Conservation (phyloP, 2,888 invertebrate species). For the Phragmatobia fuliginosa region DNA sequence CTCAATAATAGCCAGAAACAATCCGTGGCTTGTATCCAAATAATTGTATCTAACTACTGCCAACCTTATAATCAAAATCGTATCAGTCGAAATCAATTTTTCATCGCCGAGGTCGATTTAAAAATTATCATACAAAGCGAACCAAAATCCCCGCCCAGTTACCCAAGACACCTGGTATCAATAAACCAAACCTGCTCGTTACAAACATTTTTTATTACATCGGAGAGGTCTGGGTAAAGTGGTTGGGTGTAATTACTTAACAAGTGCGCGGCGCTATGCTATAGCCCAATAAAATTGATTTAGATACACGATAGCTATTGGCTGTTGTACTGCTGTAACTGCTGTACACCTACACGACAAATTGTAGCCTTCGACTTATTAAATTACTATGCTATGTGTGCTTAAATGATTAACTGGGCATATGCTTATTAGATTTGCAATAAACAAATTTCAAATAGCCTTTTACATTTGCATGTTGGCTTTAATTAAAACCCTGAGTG, state of each 20-base stretch:
- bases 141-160: conserved; percentile 54
- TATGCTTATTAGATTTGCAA: conserved; percentile 18
- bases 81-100: conserved; percentile 85
- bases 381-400: conserved; percentile 24
- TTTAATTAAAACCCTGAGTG: not conserved
- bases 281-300: conserved; percentile 80
- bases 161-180: conserved; percentile 46
- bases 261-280: conserved; percentile 69
- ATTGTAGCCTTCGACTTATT: conserved; percentile 34
- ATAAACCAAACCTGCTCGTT: conserved; percentile 14
- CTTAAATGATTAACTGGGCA: conserved; percentile 18
- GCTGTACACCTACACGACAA: conserved; percentile 34
- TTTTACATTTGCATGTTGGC: not conserved
- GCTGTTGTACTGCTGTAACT: conserved; percentile 29
- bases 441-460: not conserved
- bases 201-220: conserved; percentile 22
- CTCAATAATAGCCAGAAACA: conserved; percentile 30
- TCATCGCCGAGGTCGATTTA: conserved; percentile 77
- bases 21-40: conserved; percentile 61
- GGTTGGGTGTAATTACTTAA: conserved; percentile 72
- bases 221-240: conserved; percentile 45
- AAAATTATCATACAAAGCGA: conserved; percentile 82
- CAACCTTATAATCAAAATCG: conserved; percentile 82
- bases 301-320: conserved; percentile 72
- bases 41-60: conserved; percentile 81